Evolutionary conservation across 2,113 vertebrate species (phyloP).

Genomic region (Cololabis saira): DNA sequence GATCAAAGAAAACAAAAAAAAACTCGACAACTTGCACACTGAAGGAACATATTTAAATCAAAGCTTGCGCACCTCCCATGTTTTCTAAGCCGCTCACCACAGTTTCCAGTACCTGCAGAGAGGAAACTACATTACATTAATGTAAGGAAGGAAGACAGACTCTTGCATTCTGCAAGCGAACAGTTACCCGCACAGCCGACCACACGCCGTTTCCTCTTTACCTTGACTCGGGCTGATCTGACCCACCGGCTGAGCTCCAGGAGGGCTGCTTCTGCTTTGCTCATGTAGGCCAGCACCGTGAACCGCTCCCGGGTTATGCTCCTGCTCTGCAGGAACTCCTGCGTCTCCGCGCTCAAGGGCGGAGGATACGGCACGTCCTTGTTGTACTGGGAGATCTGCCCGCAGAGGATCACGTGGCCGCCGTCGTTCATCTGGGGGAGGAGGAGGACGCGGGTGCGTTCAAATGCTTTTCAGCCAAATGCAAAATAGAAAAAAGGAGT

Average conservation of each 20-base stretch:
- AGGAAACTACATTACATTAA: slow-evolving; percentile 1
- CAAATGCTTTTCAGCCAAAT: neutral
- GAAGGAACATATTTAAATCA: neutral
- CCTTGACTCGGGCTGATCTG: slow-evolving; percentile 90
- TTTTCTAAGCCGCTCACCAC: slow-evolving; percentile 88
- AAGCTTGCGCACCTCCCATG: slow-evolving; percentile 88
- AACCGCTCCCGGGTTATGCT: slow-evolving; percentile 93
- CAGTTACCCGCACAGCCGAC: neutral
- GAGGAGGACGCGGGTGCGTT: no score
- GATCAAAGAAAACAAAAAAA: neutral
- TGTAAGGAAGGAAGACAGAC: neutral
- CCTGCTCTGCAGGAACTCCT: slow-evolving; percentile 78
- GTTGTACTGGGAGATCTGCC: slow-evolving; percentile 98
- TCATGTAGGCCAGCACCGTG: slow-evolving; percentile 87
- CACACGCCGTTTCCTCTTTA: slow-evolving; percentile 59
- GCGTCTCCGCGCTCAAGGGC: slow-evolving; percentile 80
- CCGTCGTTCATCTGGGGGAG: slow-evolving; percentile 86
- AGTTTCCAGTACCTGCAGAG: slow-evolving; percentile 89
- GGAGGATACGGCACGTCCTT: slow-evolving; percentile 95
- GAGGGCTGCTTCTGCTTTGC: slow-evolving; percentile 83
- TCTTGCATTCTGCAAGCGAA: neutral
- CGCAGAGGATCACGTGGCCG: slow-evolving; percentile 92
- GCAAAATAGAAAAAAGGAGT: no score
- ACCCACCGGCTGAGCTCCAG: slow-evolving; percentile 89
- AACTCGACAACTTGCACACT: neutral